phyloP scores from a whole-genome alignment of 2,113 vertebrate genomes.

The Siniperca chuatsi region DNA sequence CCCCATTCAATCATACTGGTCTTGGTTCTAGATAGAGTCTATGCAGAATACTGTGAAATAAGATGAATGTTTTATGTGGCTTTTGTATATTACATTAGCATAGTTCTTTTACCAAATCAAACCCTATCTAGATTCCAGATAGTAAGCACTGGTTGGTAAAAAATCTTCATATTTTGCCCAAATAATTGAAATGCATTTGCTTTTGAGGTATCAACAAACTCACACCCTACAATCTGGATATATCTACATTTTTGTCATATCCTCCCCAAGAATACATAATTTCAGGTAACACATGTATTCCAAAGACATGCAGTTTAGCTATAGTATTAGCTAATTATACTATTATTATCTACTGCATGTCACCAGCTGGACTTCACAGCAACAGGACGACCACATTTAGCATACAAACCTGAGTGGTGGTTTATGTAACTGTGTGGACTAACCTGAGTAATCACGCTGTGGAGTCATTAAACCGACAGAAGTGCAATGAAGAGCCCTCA shows the following conservation, averaged over 20 bases:
- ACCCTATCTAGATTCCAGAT: background rate
- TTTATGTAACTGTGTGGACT: conserved; percentile 74
- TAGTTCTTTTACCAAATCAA: background rate
- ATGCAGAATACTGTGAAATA: conserved; percentile 7
- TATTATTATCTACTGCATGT: conserved; percentile 11
- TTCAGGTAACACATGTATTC: background rate
- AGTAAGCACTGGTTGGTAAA: background rate
- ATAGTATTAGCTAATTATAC: background rate
- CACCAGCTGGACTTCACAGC: conserved; percentile 15
- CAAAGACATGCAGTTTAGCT: background rate
- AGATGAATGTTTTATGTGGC: conserved; percentile 12
- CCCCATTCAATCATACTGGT: conserved; percentile 10
- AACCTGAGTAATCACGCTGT: conserved; percentile 74
- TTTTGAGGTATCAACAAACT: background rate
- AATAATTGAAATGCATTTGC: background rate
- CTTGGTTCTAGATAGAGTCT: background rate
- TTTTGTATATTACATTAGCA: conserved; percentile 1
- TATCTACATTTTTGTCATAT: background rate
- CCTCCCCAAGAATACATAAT: background rate
- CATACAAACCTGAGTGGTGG: conserved; percentile 22
- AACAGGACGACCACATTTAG: conserved; percentile 35
- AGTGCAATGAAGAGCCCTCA: conserved; percentile 76
- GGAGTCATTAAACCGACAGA: conserved; percentile 68
- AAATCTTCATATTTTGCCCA: background rate
- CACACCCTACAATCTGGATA: background rate